Evolutionary conservation across 30 jellyfish, hydroid and myxozoan genomes (phyloP), one percentile per base, ranked within the genome.

Genomic region (Phacellophora camtschatica): DNA sequence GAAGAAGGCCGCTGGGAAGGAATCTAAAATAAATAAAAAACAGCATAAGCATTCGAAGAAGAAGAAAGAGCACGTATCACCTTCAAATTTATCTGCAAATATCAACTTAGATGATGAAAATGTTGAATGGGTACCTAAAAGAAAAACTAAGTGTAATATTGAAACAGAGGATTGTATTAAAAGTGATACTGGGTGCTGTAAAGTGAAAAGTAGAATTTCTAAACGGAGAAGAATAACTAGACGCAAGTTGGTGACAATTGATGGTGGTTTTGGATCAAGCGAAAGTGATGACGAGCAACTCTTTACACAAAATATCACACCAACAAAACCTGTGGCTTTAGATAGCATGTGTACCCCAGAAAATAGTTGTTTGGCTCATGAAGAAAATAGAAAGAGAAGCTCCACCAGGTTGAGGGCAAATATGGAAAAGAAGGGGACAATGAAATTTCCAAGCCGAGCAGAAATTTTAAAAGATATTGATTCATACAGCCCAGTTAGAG

Each of bases 381-480:
- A 15, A 48, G 56, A 24, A 28, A 36, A 41, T 25, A 28, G 39
- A 3, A 76, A 58, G 32, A 36, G 88, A 27, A 76, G 88, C 53
- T 76, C 88, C 41, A 12, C 71, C 4, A 58, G 88, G 24, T 36
- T 76, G 2, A 56, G 43, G 22, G n/a, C 8, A 45, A 76, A 57
- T 36, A 19, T 10, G 12, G 67, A 36, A 8, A 12, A 4, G 34
- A 76, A 36, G 33, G 88, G 88, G 12, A 25, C 79, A 24, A 16
- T 76, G 69, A 58, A 28, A 34, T 15, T 58, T 16, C 88, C 88
- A 6, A 66, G 32, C 15, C 58, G 79, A 28, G 41, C 32, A 19
- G 27, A 36, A 43, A 25, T 57, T 23, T 51, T 62, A 1, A 66
- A 42, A 15, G n/a, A 41, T 33, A 57, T 42, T 32, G 64, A 34